phyloP scores from a whole-genome alignment of 1,140 invertebrate species.

The Ceratina australensis region DNA sequence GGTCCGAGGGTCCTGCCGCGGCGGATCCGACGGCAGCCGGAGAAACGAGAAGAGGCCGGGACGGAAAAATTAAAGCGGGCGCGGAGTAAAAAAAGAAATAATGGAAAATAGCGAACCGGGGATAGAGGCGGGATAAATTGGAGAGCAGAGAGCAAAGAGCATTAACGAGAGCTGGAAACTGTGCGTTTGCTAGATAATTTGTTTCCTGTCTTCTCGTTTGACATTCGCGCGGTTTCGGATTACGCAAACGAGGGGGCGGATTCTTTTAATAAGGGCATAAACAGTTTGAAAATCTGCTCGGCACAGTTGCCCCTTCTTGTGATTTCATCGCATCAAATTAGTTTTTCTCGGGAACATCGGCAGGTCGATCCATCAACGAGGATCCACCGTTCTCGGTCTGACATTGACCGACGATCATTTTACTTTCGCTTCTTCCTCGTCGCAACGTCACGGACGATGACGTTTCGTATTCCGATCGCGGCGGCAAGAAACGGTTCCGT shows the following conservation, averaged over 20 bases:
- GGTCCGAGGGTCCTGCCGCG: conserved; percentile 57
- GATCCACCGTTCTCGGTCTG: background rate
- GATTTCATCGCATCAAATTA: too few relatives aligned
- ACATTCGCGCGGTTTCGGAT: background rate
- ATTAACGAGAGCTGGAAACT: conserved; percentile 8
- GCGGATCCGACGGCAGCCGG: conserved; percentile 22
- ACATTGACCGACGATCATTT: background rate
- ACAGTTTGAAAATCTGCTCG: too few relatives aligned
- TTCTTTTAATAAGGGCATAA: background rate
- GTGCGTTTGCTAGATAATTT: conserved; percentile 18
- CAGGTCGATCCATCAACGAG: background rate
- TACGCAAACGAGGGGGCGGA: background rate
- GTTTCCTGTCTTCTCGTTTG: background rate
- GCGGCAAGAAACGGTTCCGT: background rate
- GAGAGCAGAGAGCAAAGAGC: conserved; percentile 9
- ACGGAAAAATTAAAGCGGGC: conserved; percentile 39
- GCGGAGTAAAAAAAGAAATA: conserved; percentile 16
- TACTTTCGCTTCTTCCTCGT: background rate
- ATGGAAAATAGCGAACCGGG: conserved; percentile 32
- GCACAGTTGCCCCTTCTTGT: too few relatives aligned
- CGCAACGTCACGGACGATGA: background rate
- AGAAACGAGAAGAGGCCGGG: conserved; percentile 6
- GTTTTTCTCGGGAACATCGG: too few relatives aligned
- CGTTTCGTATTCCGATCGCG: background rate
- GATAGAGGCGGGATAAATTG: background rate